Evolutionary conservation across 2,797 vertebrate species (phyloP), one percentile per base, ranked within the genome.

Genomic region (Diplodus puntazzo): DNA sequence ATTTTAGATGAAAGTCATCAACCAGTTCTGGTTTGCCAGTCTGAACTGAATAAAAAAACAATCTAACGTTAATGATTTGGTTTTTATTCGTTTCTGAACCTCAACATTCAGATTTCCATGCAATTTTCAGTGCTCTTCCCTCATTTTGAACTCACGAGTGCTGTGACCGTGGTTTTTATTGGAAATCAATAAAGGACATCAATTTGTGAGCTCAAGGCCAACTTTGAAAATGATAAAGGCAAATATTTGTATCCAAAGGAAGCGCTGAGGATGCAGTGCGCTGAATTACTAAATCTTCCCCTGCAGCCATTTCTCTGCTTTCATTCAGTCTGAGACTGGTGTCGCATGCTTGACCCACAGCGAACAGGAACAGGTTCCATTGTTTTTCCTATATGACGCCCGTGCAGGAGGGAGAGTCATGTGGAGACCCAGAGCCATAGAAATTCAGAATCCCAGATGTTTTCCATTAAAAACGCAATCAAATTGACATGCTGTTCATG

Each of bases 1-100:
- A 25, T 90, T 90, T 79, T 48, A 68, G 82, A 86, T 90, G 61
- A 84, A 85, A 89, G 82, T 91, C 88, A 87, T 94, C 92, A 93
- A 91, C 87, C 68, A 73, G 89, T 93, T 89, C 61, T 73, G 66
- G 69, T 62, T 89, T 84, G 70, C 75, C 73, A 59, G 79, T 34
- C 55, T 42, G 69, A 77, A 39, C 73, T 65, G 53, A 87, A 80
- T 65, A 66, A 82, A 73, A 73, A 68, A 85, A 27, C 77, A 45
- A 34, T 9, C 1, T 63, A 77, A 60, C 1, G 9, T 74, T 59
- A 75, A 69, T 55, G 59, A 66, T 88, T 82, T 42, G 12, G 18
- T 53, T 71, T 78, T 75, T 77, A n/a, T 82, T 82, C 80, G 68
- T 72, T 73, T 78, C 75, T 21, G 67, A 87, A 68, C 45, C 70